Evolutionary conservation across 1,140 invertebrate species (phyloP), one percentile per base, ranked within the genome.

Genomic region (Cydia strobilella): DNA sequence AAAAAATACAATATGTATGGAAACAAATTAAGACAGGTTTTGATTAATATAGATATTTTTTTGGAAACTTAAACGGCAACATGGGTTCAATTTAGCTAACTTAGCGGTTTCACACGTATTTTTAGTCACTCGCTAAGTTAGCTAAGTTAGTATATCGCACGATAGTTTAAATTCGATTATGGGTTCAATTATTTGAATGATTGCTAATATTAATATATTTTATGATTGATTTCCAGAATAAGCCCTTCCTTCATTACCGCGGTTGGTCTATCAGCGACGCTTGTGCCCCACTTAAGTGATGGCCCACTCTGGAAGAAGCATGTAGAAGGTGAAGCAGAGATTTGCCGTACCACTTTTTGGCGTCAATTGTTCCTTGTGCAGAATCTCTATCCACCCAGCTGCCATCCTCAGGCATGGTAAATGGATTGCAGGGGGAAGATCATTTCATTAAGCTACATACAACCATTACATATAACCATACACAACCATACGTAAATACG

Each of bases 371-470:
- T 73, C n/a, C 42, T 73, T 9, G 7, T 73, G 18, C 72, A 73
- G 20, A 73, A 73, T 73, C 20, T 73, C 23, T 73, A 73, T 73
- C 42, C 72, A 48, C 72, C 72, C 10, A 73, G 48, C 13, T 73
- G 72, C 20, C 42, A 51, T 25, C 72, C 72, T 6, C 72, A 73
- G 25, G 42, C 72, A 51, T 73, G 72, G 72, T 73, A 27, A 73
- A 18, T 39, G 2, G 12, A 51, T 51, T 51, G 12, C n/a, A 51
- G 48, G 3, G 1, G n/a, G 15, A 15, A 51, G 48, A 51, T 51
- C 13, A 13, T 51, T 18, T 12, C 5, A 51, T 18, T 51, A 18
- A 7, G 2, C 13, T 15, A 45, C 13, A n/a, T n/a, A n/a, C n/a
- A n/a, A n/a, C n/a, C n/a, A n/a, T n/a, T n/a, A n/a, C n/a, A n/a